phyloP scores from a whole-genome alignment of 2,797 vertebrate species.

The Nyctibius grandis region DNA sequence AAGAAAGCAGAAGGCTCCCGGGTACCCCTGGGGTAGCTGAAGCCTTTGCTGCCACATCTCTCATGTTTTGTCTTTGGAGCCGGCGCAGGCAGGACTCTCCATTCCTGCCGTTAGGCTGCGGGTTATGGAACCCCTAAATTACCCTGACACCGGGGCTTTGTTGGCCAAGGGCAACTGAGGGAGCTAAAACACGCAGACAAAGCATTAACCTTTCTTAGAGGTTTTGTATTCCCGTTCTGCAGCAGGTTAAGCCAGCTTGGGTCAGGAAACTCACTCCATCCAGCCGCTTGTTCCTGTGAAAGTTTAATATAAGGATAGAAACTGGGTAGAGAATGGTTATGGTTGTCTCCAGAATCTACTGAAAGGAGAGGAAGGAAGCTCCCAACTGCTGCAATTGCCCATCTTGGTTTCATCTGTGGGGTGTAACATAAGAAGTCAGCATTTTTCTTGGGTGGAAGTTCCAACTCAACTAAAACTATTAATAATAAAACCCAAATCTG shows the following conservation, averaged over 20 bases:
- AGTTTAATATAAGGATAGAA: not conserved
- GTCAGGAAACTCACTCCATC: not conserved
- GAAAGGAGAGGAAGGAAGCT: not conserved
- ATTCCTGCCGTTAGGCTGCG: rapidly evolving
- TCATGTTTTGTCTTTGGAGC: not conserved
- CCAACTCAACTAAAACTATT: not conserved
- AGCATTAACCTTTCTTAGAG: not conserved
- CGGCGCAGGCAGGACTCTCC: not conserved
- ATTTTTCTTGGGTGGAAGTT: not conserved
- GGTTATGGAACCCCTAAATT: not conserved
- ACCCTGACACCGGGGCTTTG: not conserved
- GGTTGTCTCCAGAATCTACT: not conserved
- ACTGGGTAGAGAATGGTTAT: not conserved
- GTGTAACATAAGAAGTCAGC: not conserved
- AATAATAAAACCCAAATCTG: not conserved
- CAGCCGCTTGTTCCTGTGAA: not conserved
- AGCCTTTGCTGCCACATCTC: not conserved
- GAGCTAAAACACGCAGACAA: not conserved
- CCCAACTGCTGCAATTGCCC: not conserved
- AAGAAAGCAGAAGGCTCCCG: not conserved
- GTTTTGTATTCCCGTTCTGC: not conserved
- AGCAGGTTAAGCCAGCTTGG: not conserved
- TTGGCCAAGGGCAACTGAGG: not conserved
- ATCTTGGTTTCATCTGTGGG: not conserved
- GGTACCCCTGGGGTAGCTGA: not conserved